phyloP scores from a whole-genome alignment of 2,113 vertebrate genomes.

The Orientallactaga bullata region DNA sequence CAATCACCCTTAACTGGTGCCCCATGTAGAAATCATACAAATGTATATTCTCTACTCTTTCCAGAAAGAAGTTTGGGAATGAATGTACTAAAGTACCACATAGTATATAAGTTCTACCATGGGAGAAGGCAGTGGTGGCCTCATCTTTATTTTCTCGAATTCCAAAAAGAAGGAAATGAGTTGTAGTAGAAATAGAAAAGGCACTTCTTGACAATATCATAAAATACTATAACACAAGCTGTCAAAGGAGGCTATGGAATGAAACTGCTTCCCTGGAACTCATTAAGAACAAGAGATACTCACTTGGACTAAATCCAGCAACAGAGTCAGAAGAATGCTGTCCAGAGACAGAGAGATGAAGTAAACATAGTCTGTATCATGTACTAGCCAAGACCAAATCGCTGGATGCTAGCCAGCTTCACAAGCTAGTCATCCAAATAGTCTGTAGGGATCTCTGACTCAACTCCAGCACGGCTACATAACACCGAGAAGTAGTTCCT shows the following conservation, averaged over 20 bases:
- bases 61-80: constrained; percentile 7
- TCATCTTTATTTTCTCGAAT: constrained; percentile 67
- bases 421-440: not conserved
- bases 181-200: constrained; percentile 64
- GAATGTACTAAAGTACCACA: not conserved
- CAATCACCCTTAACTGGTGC: not conserved
- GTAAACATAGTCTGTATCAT: constrained; percentile 44
- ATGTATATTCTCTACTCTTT: not conserved
- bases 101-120: constrained; percentile 9
- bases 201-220: constrained; percentile 68
- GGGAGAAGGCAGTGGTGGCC: constrained; percentile 17
- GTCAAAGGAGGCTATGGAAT: constrained; percentile 54
- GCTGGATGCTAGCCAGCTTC: constrained; percentile 20
- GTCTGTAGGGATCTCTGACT: not conserved
- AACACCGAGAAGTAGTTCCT: not conserved
- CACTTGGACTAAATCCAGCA: constrained; percentile 58
- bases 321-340: constrained; percentile 60
- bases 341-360: constrained; percentile 37
- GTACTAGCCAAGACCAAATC: not conserved
- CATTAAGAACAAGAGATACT: constrained; percentile 68
- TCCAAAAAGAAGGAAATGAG: constrained; percentile 64
- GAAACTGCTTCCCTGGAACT: constrained; percentile 61
- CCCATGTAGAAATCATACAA: not conserved
- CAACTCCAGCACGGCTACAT: not conserved
- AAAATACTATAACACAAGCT: constrained; percentile 69